Evolutionary conservation across 2,888 invertebrate genomes (phyloP).

Genomic region (Abrostola triplasia): DNA sequence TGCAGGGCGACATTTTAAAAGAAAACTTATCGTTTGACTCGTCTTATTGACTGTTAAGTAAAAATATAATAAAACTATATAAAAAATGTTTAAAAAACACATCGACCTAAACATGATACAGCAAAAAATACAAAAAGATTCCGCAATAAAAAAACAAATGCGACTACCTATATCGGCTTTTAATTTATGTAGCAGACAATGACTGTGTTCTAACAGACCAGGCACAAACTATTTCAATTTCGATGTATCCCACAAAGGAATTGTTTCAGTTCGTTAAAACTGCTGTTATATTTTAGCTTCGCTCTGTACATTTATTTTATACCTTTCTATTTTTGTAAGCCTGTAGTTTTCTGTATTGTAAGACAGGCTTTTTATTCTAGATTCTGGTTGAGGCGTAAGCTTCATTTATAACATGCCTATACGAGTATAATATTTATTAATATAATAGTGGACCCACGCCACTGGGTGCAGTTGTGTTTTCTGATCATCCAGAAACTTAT

Average conservation of each 20-base stretch:
- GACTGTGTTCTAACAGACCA: conserved; percentile 20
- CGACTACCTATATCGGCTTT: not conserved
- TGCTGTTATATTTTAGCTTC: conserved; percentile 16
- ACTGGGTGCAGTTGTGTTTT: too few relatives aligned
- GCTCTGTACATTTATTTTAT: not conserved
- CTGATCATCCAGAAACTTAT: too few relatives aligned
- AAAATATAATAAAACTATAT: too few relatives aligned
- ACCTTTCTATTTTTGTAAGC: not conserved
- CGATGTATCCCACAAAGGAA: conserved; percentile 28
- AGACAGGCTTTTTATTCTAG: too few relatives aligned
- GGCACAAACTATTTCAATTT: conserved; percentile 23
- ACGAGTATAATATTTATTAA: too few relatives aligned
- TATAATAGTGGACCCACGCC: too few relatives aligned
- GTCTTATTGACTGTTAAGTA: too few relatives aligned
- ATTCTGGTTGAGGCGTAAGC: too few relatives aligned
- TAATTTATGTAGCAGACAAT: conserved; percentile 27
- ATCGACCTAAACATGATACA: not conserved
- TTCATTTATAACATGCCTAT: too few relatives aligned
- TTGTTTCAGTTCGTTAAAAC: conserved; percentile 19
- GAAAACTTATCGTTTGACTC: too few relatives aligned
- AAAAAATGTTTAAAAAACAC: too few relatives aligned
- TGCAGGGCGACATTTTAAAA: too few relatives aligned
- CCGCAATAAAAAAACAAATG: not conserved
- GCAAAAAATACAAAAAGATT: not conserved
- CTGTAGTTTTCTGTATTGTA: not conserved